phyloP scores from a whole-genome alignment of 2,113 vertebrate genomes.

The Neoarius graeffei region DNA sequence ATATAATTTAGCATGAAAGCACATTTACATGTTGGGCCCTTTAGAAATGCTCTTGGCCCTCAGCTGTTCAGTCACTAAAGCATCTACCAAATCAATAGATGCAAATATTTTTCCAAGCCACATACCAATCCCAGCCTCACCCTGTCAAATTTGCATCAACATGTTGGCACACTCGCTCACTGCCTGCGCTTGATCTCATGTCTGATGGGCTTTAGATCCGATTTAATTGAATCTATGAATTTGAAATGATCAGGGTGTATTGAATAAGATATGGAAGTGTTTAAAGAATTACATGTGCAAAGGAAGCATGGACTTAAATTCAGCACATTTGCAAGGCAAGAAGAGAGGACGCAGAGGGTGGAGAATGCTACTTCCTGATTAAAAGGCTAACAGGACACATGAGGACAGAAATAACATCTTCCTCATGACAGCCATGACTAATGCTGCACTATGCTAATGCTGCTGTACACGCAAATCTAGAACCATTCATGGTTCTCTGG shows the following conservation, averaged over 20 bases:
- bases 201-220: background rate
- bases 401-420: background rate
- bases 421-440: background rate
- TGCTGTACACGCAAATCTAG: background rate
- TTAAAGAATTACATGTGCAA: background rate
- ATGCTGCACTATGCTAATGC: background rate
- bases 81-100: background rate
- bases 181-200: too few relatives aligned
- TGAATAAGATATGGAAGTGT: background rate
- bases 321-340: background rate
- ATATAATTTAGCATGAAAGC: background rate
- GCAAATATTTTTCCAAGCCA: background rate
- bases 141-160: conserved; percentile 7
- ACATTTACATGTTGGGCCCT: background rate
- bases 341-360: background rate
- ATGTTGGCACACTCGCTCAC: too few relatives aligned
- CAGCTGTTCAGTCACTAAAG: too few relatives aligned
- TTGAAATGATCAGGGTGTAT: background rate
- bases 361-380: background rate
- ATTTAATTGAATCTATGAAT: background rate
- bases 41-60: background rate
- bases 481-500: background rate
- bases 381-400: background rate
- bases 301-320: background rate
- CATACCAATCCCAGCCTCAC: background rate